Conservation (phyloP, 2,113 vertebrate genomes). For the Petaurus breviceps region DNA sequence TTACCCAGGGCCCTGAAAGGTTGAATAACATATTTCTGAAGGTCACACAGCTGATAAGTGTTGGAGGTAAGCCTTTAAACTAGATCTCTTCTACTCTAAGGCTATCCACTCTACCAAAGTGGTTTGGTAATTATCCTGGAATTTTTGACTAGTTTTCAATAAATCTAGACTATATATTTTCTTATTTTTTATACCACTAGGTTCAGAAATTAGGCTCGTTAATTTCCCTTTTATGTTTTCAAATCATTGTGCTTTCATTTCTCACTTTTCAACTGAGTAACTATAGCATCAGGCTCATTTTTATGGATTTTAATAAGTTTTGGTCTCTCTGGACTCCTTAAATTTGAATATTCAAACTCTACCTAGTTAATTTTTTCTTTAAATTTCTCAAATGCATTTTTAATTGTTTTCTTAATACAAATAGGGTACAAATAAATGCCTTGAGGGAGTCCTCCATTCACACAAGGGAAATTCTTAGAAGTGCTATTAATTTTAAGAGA, state of each 20-base stretch:
- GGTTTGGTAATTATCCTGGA: slow-evolving; percentile 48
- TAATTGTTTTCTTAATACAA: slow-evolving; percentile 52
- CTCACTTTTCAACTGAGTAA: slow-evolving; percentile 72
- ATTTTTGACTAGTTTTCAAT: slow-evolving; percentile 17
- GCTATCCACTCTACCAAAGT: background rate
- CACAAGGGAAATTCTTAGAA: slow-evolving; percentile 40
- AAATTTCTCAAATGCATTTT: slow-evolving; percentile 63
- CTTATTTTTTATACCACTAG: slow-evolving; percentile 49
- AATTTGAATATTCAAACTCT: slow-evolving; percentile 56
- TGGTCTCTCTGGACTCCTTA: slow-evolving; percentile 49
- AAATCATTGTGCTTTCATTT: slow-evolving; percentile 46
- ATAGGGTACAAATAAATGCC: slow-evolving; percentile 62
- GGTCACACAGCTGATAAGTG: background rate
- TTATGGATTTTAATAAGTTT: slow-evolving; percentile 74
- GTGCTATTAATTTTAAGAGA: slow-evolving; percentile 15
- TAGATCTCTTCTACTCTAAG: background rate
- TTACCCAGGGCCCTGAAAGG: background rate
- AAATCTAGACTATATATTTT: slow-evolving; percentile 42
- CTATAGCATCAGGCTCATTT: slow-evolving; percentile 60
- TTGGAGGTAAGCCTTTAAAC: background rate
- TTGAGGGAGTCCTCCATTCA: slow-evolving; percentile 16
- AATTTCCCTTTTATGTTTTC: slow-evolving; percentile 2
- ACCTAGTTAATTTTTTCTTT: slow-evolving; percentile 64
- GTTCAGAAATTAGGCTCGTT: slow-evolving; percentile 52
- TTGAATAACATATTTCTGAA: background rate